A percentile compares a stretch with the other conserved stretches of the same genome.
Evolutionary conservation across 2,797 vertebrate species (phyloP).

Genomic region (Neostethus bicornis): DNA sequence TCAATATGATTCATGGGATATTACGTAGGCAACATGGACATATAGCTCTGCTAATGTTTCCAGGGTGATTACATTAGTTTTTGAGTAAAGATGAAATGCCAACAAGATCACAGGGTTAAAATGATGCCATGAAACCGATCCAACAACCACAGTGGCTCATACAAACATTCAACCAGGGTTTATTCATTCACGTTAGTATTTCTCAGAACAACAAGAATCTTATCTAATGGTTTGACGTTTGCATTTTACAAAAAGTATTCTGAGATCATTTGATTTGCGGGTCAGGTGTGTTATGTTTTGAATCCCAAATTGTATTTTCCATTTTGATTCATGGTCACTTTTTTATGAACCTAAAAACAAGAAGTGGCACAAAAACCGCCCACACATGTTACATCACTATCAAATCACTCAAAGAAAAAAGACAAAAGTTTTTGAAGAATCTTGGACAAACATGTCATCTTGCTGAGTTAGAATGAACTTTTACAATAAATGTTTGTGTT

Average conservation of each 20-base stretch:
- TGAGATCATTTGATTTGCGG: too few relatives aligned
- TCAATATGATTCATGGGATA: background rate
- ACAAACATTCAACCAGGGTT: background rate
- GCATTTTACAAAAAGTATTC: background rate
- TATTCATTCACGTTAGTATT: background rate
- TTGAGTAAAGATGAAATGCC: conserved; percentile 2
- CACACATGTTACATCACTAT: too few relatives aligned
- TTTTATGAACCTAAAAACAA: too few relatives aligned
- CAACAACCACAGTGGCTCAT: background rate
- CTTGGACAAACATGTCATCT: too few relatives aligned
- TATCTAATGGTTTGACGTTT: background rate
- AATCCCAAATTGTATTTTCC: background rate
- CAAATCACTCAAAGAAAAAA: too few relatives aligned
- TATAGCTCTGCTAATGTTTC: background rate
- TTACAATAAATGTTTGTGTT: too few relatives aligned
- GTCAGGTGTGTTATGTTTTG: background rate
- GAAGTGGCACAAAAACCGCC: too few relatives aligned
- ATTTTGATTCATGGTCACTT: background rate
- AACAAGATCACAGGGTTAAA: background rate
- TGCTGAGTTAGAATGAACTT: too few relatives aligned
- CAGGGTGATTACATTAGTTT: background rate
- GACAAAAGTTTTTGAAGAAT: too few relatives aligned
- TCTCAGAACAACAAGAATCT: background rate
- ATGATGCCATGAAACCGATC: background rate
- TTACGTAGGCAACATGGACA: background rate